Conservation (phyloP, 2,888 invertebrate genomes). For the Patella depressa region DNA sequence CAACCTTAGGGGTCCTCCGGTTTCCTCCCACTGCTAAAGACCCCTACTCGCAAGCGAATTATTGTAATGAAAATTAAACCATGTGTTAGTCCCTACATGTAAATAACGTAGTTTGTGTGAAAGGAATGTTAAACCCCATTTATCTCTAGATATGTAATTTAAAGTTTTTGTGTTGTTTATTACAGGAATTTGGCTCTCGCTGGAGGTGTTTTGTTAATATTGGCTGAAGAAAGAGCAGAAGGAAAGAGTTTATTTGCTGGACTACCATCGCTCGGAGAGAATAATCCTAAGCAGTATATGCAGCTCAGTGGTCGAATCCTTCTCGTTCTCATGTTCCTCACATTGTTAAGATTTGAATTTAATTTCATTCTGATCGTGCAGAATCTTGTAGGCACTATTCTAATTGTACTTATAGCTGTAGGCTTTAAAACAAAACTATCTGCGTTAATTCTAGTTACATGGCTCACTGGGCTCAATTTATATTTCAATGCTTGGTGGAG, state of each 20-base stretch:
- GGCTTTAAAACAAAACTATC: slow-evolving; percentile 99
- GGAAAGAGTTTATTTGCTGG: slow-evolving; percentile 97
- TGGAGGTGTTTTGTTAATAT: slow-evolving; percentile 93
- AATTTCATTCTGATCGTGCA: slow-evolving; percentile 88
- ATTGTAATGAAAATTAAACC: no score
- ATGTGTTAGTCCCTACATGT: no score
- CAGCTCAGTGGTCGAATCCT: slow-evolving; percentile 95
- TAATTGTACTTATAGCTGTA: slow-evolving; percentile 95
- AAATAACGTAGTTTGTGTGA: no score
- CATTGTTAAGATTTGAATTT: slow-evolving; percentile 92
- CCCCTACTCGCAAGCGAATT: no score
- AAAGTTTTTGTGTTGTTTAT: slow-evolving; percentile 5
- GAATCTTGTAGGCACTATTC: slow-evolving; percentile 91
- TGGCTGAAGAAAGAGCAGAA: slow-evolving; percentile 96
- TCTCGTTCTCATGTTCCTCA: slow-evolving; percentile 98
- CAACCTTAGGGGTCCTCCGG: no score
- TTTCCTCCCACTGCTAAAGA: no score
- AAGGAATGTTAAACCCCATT: no score
- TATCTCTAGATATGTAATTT: neutral
- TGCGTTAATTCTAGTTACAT: slow-evolving; percentile 90
- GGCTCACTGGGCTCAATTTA: slow-evolving; percentile 90
- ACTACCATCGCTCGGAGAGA: slow-evolving; percentile 78
- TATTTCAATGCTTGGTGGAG: slow-evolving; percentile 99
- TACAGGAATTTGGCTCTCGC: slow-evolving; percentile 92
- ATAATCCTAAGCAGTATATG: slow-evolving; percentile 92